These are phyloP conservation scores for Nannoperca obscura DNA, from an alignment of 2,797 vertebrate species.

Conservation along the genomic window DNA sequence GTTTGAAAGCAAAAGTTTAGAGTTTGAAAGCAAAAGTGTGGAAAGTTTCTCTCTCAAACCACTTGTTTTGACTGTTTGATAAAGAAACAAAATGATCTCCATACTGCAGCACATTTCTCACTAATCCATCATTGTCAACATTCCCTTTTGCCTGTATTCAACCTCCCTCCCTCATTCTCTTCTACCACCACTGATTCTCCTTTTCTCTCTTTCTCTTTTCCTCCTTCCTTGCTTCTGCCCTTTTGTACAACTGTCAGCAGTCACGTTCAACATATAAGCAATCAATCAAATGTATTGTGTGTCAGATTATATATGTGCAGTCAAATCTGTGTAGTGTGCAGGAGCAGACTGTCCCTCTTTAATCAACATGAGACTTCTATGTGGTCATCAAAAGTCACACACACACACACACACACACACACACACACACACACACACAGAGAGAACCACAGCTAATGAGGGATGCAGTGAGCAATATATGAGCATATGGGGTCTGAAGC, in stretches of 20 bases:
- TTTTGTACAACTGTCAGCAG: not conserved
- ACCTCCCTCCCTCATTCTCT: not conserved
- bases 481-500: conserved; percentile 61
- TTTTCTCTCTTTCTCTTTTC: not conserved
- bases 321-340: conserved; percentile 6
- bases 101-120: conserved; percentile 44
- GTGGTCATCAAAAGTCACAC: conserved; percentile 38
- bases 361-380: conserved; percentile 33
- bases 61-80: too few relatives aligned
- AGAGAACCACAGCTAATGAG: conserved; percentile 58
- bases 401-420: conserved; percentile 8
- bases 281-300: conserved; percentile 31
- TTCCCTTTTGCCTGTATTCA: not conserved
- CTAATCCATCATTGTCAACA: conserved; percentile 8
- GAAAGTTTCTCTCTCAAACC: too few relatives aligned
- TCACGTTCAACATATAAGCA: conserved; percentile 14
- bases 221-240: not conserved
- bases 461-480: conserved; percentile 48
- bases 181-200: not conserved
- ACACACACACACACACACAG: conserved; percentile 20
- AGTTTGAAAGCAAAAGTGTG: too few relatives aligned
- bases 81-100: too few relatives aligned
- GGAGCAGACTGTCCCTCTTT: conserved; percentile 11
- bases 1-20: too few relatives aligned
- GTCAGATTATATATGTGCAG: not conserved